Evolutionary conservation across 2,113 vertebrate genomes (phyloP), one percentile per base, ranked within the genome.

Genomic region (Apistogramma diplotaenia): DNA sequence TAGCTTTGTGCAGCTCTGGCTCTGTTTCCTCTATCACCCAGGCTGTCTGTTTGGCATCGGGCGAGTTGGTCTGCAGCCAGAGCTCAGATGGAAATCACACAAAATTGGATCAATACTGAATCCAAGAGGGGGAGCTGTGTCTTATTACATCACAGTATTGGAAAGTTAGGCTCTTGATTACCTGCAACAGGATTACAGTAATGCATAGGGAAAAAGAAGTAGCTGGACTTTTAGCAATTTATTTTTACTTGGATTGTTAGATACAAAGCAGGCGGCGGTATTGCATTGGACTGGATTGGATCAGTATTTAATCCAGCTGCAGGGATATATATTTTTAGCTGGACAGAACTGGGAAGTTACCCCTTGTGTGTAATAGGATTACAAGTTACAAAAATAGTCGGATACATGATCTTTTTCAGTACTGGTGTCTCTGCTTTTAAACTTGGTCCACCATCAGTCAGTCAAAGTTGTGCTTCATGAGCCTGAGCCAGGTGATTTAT

Each of bases 91-190:
- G 89, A 86, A 89, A 90, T 86, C 85, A 35, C 25, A 75, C 84
- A 79, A 85, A 90, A 89, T 85, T 87, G 85, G 87, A 92, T 93
- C 93, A 89, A 91, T 89, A 88, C 62, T 79, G 78, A 79, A 86
- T 77, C 86, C 85, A 84, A 49, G 57, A 84, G 79, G 74, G 43
- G 79, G 82, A 78, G 37, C 75, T 81, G 70, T 62, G 81, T 89
- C 76, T 87, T 83, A 86, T 87, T 90, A 87, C 74, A 82, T 74
- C 55, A 51, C 58, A 33, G 62, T 75, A 78, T 71, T 74, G 62
- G 72, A 76, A 82, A 80, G 74, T 72, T 60, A 53, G 72, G 46
- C 58, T 72, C 43, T 65, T 71, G 59, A 89, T 83, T 78, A 89
- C 73, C 78, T 84, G 73, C 53, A 80, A 75, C 70, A 67, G 75